Evolutionary conservation across 1,140 invertebrate species (phyloP), one percentile per base, ranked within the genome.

Genomic region (Drosophila bipectinata): DNA sequence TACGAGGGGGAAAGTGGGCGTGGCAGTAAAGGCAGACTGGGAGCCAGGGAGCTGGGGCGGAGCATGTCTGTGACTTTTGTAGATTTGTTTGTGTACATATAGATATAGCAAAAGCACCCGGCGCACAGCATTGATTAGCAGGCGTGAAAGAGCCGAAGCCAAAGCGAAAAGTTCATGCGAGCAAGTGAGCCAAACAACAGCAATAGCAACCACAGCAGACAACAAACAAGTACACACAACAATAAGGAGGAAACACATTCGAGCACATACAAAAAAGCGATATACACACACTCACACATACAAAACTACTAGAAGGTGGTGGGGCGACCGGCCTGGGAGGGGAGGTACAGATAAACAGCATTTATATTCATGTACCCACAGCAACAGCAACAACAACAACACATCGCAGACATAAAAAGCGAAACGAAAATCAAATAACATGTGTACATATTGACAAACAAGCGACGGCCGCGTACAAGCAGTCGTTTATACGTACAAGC

Each of bases 61-160:
- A 56, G 47, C 64, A 71, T 55, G 67, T 88, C 83, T 79, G 84
- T 64, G 79, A 73, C 83, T 87, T 88, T 88, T 88, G 83, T 89
- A 89, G 83, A 88, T 88, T 88, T 88, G 83, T 88, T 88, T 89
- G 83, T 88, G 84, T 88, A 88, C 83, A 88, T 88, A 88, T 88
- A 88, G 83, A 88, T 88, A 88, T 88, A 88, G 83, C 84, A 63
- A 88, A 88, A 89, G 56, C 75, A 88, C 64, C 83, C 85, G 83
- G 83, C 83, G 83, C 79, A 72, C 83, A 88, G 83, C 84, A 89
- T 83, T 88, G 84, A 88, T 88, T 88, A 88, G 83, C 76, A 83
- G 47, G 77, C 82, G 58, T 59, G 57, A 53, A 79, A 79, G 77
- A 52, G 47, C 82, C 77, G 72, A 76, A 79, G 75, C 72, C 76